Evolutionary conservation across 2,113 vertebrate species (phyloP), one percentile per base, ranked within the genome.

Genomic region (Mus musculus): DNA sequence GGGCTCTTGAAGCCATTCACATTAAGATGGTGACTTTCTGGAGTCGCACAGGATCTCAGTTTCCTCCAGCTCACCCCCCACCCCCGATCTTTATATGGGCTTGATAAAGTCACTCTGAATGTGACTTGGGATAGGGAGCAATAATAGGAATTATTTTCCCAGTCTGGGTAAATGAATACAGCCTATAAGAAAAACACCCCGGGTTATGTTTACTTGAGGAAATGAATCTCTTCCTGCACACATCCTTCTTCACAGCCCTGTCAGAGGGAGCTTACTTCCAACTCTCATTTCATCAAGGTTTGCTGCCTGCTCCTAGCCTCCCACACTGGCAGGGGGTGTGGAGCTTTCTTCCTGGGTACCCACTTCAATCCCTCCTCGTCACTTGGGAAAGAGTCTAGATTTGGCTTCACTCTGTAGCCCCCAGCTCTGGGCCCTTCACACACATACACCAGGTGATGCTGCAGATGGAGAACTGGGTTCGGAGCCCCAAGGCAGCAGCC

Each of bases 1-100:
- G 28, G 93, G 96, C 88, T 59, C 95, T 95, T 97, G 96, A 89
- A 95, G 97, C 96, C 71, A 75, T 97, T 97, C 95, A 46, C 95
- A 97, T 97, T 96, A 94, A 97, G 97, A 97, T 96, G 90, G 96
- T 12, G 96, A 97, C 93, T 98, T 94, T 92, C 90, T 90, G 56
- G 95, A 88, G 91, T 69, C 61, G 0, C 7, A 13, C 30, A 92
- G 85, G 93, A 96, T 90, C 96, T 59, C 0, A n/a, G 88, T 19
- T 24, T 75, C 89, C 88, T 63, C 3, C 7, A 71, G n/a, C n/a
- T 42, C 81, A 63, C 4, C 22, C 89, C 89, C 3, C 42, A 11
- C 20, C 92, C 81, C 90, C 82, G 28, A 52, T 56, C 91, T 91
- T 84, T 72, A 76, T 93, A 46, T 85, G 78, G 78, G 2, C 91